Conservation (phyloP, 2,797 vertebrate genomes). For the Eulemur rubriventer region DNA sequence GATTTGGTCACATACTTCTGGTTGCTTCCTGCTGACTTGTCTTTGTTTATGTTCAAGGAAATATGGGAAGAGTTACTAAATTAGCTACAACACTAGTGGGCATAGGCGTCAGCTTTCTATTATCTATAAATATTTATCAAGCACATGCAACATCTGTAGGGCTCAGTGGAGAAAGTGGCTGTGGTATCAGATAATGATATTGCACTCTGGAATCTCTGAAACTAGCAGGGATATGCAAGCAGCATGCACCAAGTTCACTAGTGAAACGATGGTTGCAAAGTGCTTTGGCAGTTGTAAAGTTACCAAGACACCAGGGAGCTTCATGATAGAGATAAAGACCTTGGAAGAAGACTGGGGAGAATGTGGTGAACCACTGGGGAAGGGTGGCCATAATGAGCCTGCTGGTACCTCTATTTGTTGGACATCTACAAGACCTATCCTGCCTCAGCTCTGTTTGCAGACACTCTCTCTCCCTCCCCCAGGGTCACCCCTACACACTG, state of each 20-base stretch:
- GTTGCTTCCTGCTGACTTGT: conserved; percentile 59
- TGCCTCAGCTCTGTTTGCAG: neutral
- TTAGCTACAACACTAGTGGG: conserved; percentile 21
- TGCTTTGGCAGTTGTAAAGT: neutral
- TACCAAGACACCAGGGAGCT: neutral
- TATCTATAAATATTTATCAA: conserved; percentile 69
- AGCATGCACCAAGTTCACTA: neutral
- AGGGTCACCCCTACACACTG: neutral
- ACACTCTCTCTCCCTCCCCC: neutral
- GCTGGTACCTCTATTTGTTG: too few species aligned
- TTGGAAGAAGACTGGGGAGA: neutral
- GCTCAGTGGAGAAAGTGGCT: neutral
- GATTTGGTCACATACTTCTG: conserved; percentile 59
- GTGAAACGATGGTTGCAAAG: neutral
- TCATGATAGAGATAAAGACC: neutral
- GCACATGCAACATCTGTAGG: neutral
- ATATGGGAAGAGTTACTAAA: conserved; percentile 72
- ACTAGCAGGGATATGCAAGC: neutral
- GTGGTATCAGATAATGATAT: neutral
- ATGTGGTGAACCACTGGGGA: neutral
- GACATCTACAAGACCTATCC: too few species aligned
- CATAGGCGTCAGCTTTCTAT: conserved; percentile 45
- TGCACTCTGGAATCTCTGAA: neutral
- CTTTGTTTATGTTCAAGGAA: conserved; percentile 70
- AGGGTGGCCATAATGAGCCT: neutral